phyloP scores from a whole-genome alignment of 2,113 vertebrate species.

The Pelvicachromis taeniatus region DNA sequence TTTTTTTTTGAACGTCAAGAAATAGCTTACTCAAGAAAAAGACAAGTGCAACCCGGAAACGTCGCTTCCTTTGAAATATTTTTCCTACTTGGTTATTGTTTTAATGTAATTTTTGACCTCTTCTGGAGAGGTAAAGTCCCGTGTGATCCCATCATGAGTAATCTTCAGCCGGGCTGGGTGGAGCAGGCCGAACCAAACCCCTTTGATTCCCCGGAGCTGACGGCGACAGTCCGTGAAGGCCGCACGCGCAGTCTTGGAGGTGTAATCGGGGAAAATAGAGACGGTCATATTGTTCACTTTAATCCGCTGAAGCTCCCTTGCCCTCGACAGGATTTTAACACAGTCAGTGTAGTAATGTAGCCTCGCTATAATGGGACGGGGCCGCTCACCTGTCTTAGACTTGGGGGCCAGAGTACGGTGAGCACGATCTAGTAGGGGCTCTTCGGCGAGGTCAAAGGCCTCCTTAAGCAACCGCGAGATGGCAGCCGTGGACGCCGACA shows the following conservation, averaged over 20 bases:
- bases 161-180: neutral
- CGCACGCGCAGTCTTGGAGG: neutral
- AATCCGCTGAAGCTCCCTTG: neutral
- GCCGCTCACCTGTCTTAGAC: no score
- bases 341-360: neutral
- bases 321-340: accelerated
- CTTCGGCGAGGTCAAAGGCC: no score
- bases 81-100: neutral
- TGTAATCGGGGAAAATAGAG: neutral
- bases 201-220: neutral
- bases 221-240: accelerated
- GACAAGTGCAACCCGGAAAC: neutral
- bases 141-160: neutral
- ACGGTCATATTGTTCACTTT: neutral
- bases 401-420: no score
- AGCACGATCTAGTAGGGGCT: no score
- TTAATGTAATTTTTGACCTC: neutral
- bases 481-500: no score
- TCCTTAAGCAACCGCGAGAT: no score
- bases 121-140: no score
- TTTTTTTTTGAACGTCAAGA: neutral
- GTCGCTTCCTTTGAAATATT: accelerated
- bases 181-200: accelerated
- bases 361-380: neutral
- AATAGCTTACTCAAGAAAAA: neutral